phyloP scores from a whole-genome alignment of 2,888 invertebrate species.

The Poecilus cupreus region DNA sequence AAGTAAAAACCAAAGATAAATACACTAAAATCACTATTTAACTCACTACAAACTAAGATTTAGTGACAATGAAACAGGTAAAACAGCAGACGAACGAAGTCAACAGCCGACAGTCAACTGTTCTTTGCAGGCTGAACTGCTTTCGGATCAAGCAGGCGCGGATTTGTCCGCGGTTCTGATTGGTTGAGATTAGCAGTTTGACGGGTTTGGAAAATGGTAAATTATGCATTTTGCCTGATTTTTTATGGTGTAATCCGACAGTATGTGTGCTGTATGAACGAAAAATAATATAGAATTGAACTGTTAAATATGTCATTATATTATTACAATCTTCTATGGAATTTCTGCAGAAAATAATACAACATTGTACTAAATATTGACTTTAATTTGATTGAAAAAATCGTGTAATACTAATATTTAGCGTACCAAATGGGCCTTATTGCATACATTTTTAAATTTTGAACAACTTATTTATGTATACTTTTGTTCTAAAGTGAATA shows the following conservation, averaged over 20 bases:
- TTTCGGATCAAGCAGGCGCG: neutral
- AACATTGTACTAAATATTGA: no score
- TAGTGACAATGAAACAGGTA: neutral
- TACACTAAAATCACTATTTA: neutral
- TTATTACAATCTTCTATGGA: no score
- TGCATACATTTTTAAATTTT: no score
- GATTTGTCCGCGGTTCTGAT: neutral
- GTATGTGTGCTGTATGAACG: neutral
- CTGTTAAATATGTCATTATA: no score
- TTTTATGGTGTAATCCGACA: neutral
- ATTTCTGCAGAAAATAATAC: no score
- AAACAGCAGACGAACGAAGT: neutral
- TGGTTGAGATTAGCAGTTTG: neutral
- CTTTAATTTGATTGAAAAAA: no score
- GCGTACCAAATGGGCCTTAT: no score
- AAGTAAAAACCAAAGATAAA: neutral
- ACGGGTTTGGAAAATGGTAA: neutral
- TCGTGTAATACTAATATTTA: no score
- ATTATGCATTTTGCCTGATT: neutral
- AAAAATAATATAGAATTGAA: no score
- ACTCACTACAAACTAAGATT: neutral
- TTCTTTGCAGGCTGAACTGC: neutral
- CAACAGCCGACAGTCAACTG: neutral
- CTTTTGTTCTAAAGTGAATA: no score
- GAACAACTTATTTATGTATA: no score